Percentiles rank a stretch among this genome's conserved stretches.
Evolutionary conservation across 2,797 vertebrate species (phyloP).

Genomic region (Sebastes kiyomatsui): DNA sequence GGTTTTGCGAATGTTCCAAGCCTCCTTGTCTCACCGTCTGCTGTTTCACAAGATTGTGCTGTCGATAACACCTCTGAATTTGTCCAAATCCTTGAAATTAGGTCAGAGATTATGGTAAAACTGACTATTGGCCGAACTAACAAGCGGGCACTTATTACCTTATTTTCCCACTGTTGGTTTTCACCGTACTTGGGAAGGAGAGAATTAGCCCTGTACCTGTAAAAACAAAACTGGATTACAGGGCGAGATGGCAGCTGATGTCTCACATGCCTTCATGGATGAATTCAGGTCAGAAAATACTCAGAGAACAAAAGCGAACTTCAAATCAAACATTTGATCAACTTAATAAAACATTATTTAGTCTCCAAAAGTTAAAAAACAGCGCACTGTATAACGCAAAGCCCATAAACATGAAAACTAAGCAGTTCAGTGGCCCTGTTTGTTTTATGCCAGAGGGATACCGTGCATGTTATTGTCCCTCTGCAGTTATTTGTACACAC

Average conservation of each 20-base stretch:
- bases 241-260: background rate
- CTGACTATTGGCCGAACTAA: conserved; percentile 30
- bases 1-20: background rate
- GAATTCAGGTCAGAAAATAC: conserved; percentile 27
- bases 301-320: background rate
- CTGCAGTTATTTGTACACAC: background rate
- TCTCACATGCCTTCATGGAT: background rate
- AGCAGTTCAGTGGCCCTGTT: background rate
- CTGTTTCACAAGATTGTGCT: conserved; percentile 22
- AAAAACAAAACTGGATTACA: conserved; percentile 47
- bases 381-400: background rate
- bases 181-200: background rate
- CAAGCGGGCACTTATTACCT: conserved; percentile 14
- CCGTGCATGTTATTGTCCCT: background rate
- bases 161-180: conserved; percentile 3
- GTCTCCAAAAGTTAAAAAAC: background rate
- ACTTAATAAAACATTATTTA: background rate
- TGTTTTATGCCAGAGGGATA: background rate
- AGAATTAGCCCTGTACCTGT: conserved; percentile 39
- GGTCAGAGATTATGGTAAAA: conserved; percentile 65
- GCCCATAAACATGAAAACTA: background rate
- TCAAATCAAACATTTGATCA: background rate
- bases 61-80: conserved; percentile 39
- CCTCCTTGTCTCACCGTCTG: conserved; percentile 33
- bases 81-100: conserved; percentile 54